These are phyloP conservation scores for Caerostris darwini DNA, from an alignment of 1,140 invertebrate genomes.

Conservation along the genomic window DNA sequence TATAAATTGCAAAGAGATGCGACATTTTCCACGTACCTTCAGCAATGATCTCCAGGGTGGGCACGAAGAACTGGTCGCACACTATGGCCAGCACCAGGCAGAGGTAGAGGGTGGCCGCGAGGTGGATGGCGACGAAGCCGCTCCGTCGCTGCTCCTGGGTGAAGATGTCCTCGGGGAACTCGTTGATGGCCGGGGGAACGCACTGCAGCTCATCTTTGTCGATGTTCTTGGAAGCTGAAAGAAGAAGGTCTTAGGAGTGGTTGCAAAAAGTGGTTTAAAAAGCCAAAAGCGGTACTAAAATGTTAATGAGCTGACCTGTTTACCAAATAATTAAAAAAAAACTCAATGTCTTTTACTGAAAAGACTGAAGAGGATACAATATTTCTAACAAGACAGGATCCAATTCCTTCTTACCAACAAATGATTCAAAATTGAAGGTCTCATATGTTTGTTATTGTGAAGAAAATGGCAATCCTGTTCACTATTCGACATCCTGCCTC, in stretches of 20 bases:
- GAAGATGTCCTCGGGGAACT: slow-evolving; percentile 82
- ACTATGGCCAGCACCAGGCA: slow-evolving; percentile 90
- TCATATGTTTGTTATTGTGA: too few species aligned
- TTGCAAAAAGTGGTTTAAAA: background rate
- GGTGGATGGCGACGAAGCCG: slow-evolving; percentile 90
- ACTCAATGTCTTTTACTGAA: background rate
- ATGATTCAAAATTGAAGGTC: too few species aligned
- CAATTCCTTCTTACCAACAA: too few species aligned
- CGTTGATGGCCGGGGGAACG: slow-evolving; percentile 79
- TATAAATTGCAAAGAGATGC: background rate
- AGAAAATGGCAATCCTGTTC: too few species aligned
- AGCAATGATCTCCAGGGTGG: slow-evolving; percentile 91
- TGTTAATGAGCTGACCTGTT: background rate
- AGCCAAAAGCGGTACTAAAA: background rate
- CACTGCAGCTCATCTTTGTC: slow-evolving; percentile 55
- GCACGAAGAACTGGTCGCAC: slow-evolving; percentile 94
- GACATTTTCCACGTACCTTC: slow-evolving; percentile 75
- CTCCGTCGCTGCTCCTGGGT: slow-evolving; percentile 80
- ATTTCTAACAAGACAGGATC: too few species aligned
- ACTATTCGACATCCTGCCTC: too few species aligned
- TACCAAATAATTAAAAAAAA: too few species aligned
- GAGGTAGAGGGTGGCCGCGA: slow-evolving; percentile 91
- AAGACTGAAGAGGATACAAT: too few species aligned
- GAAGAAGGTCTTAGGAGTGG: too few species aligned
- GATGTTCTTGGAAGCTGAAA: background rate